Evolutionary conservation across 2,113 vertebrate genomes (phyloP).

Genomic region (Leucoraja erinaceus): DNA sequence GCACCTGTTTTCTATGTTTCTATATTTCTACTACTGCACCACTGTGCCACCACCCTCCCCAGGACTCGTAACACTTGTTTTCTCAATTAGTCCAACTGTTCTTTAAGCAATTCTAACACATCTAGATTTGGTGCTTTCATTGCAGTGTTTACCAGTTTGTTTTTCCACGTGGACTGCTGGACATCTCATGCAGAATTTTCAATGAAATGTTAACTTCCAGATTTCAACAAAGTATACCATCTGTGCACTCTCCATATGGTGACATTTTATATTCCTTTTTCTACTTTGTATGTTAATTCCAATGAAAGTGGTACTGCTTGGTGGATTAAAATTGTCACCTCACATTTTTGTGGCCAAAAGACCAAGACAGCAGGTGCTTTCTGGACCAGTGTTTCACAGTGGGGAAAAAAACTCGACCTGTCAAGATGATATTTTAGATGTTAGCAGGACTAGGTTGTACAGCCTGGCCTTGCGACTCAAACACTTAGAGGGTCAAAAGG

Average conservation of each 20-base stretch:
- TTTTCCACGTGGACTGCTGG: background rate
- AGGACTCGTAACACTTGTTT: background rate
- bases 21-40: too few relatives aligned
- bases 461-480: too few relatives aligned
- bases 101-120: background rate
- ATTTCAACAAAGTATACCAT: background rate
- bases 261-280: background rate
- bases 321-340: background rate
- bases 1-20: too few relatives aligned
- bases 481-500: too few relatives aligned
- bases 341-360: background rate
- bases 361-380: background rate
- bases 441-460: background rate
- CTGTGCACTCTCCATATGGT: background rate
- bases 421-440: background rate
- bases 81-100: background rate
- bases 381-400: background rate
- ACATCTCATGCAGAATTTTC: background rate
- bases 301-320: background rate
- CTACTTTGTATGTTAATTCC: constrained; percentile 12
- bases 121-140: background rate
- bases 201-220: constrained; percentile 16
- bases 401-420: background rate
- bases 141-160: background rate
- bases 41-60: too few relatives aligned